These are phyloP conservation scores for Philereme transversata DNA, from an alignment of 2,888 invertebrate genomes.

Conservation along the genomic window DNA sequence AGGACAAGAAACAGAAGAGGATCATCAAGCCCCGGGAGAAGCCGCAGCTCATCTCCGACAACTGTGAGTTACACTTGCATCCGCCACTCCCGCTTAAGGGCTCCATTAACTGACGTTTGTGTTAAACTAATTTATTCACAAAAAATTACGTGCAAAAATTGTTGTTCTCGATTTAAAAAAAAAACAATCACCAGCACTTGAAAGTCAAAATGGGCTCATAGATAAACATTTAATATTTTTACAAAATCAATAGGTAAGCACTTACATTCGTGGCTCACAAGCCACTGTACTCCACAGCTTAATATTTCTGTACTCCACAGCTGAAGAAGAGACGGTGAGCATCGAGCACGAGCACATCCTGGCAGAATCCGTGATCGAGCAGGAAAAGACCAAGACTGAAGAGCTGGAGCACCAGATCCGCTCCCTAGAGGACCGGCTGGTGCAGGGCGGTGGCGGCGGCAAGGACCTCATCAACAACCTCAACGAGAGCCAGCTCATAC, in stretches of 20 bases:
- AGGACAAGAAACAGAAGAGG: slow-evolving; percentile 45
- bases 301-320: slow-evolving; percentile 38
- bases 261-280: no score
- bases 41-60: slow-evolving; percentile 27
- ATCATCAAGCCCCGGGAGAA: slow-evolving; percentile 1
- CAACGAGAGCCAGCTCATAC: slow-evolving; percentile 94
- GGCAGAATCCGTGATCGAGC: slow-evolving; percentile 82
- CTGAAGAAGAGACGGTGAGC: slow-evolving; percentile 70
- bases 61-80: slow-evolving; percentile 37
- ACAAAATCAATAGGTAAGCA: no score
- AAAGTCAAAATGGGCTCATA: no score
- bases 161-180: no score
- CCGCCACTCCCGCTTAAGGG: neutral
- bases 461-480: slow-evolving; percentile 98
- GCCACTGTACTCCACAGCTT: no score
- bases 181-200: no score
- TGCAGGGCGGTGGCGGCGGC: slow-evolving; percentile 89
- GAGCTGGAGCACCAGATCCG: slow-evolving; percentile 91
- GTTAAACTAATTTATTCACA: no score
- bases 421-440: slow-evolving; percentile 95
- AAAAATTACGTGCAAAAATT: no score
- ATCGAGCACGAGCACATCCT: slow-evolving; percentile 78
- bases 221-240: no score
- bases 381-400: slow-evolving; percentile 89
- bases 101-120: no score